Base-by-base conservation (phyloP, 2,113 vertebrate genomes). In the Paramisgurnus dabryanus region DNA sequence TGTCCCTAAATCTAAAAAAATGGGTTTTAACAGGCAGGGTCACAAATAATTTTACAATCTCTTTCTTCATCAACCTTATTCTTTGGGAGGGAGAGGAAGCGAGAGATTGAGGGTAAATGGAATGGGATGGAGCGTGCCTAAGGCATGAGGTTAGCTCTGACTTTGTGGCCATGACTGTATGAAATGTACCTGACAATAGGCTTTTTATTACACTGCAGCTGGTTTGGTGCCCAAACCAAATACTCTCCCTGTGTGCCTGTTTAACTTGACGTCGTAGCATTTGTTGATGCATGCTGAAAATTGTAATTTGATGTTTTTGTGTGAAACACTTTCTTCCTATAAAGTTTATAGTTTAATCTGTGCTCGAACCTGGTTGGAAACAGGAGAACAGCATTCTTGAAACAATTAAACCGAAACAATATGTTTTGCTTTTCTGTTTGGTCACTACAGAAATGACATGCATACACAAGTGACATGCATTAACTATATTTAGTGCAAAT, bases 11-110 rank as follows among this genome's bases (percentile, higher is more conserved):
- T 27, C 27, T 27, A 1, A 27, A 1, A 27, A 27, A 2, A 1
- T 27, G 27, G 27, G 27, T 27, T 27, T 27, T 27, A 1, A 27
- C 27, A 27, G 27, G 27, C 27, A 27, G 27, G 27, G 27, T 27
- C 27, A 89, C 85, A 87, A 89, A 87, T 81, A 78, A 71, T 87
- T 88, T 88, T 85, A 88, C 86, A 90, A 90, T 88, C 72, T 76
- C 76, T 84, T 83, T 78, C 83, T 84, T 85, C 87, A 83, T 89
- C 86, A 80, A 71, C 22, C 68, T 76, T 76, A 49, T 65, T 2
- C 58, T 79, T 79, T 78, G 61, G 80, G 82, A 85, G 81, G 68
- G 81, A 76, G 39, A 34, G 39, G 71, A 82, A 85, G 78, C 13
- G 79, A 76, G 72, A 86, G 80, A 71, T 57, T 49, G 77, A 76